Evolutionary conservation across 1,140 invertebrate species (phyloP), one percentile per base, ranked within the genome.

Genomic region (Elysia chlorotica): DNA sequence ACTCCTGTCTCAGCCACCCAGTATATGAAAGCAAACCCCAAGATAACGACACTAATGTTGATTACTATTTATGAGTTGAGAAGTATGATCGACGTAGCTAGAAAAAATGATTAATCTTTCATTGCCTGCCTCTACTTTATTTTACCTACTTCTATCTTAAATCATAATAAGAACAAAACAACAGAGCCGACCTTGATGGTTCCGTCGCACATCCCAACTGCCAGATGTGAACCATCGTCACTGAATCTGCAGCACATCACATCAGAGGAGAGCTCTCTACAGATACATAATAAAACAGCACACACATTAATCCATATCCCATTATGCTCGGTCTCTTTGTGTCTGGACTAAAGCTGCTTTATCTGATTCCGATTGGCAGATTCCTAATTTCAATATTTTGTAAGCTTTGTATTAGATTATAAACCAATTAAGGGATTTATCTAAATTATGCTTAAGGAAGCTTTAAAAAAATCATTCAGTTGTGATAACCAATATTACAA

Each of bases 211-310:
- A 82, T 67, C 17, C 83, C 83, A 30, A 82, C 81, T 57, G 83
- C 83, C 38, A 85, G 71, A 19, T 75, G 66, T 31, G 53, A 62
- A 3, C 82, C 83, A 74, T 82, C 78, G 28, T 68, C 63, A 73
- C 63, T 78, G 69, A 82, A 85, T 25, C 78, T 77, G 74, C 80
- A 81, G 63, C 82, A 85, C 79, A 85, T 81, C 2, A 85, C 77
- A 69, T 83, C 83, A 53, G 66, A 38, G 1, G 69, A 48, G 71
- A 78, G 79, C 62, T 84, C 82, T 71, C 83, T 84, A 72, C 3
- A 74, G 78, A 53, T 23, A 56, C 73, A 38, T 61, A 71, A n/a
- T 36, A 23, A 61, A n/a, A 62, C n/a, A 63, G 17, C 17, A 25
- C 23, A 53, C 17, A 17, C 36, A 30, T 2, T 21, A 41, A 67